These are phyloP conservation scores for Pelvicachromis taeniatus DNA, from an alignment of 2,113 vertebrate genomes.

Conservation along the genomic window DNA sequence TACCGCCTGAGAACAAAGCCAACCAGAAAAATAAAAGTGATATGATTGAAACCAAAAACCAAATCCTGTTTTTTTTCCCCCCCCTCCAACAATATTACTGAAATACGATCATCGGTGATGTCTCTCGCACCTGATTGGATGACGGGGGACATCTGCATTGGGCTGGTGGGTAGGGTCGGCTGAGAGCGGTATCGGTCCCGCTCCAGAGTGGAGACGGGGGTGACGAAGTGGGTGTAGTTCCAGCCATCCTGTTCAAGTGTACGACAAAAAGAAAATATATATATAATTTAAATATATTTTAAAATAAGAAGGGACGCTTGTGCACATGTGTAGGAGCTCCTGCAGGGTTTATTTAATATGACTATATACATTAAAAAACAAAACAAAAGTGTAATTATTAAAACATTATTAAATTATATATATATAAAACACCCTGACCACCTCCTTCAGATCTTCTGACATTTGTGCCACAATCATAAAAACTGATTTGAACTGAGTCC, in stretches of 20 bases:
- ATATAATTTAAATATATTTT: no score
- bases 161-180: slow-evolving; percentile 90
- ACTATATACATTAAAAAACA: neutral
- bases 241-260: slow-evolving; percentile 84
- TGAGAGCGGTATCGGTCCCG: slow-evolving; percentile 95
- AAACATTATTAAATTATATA: no score
- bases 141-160: slow-evolving; percentile 92
- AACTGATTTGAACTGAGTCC: neutral
- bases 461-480: no score
- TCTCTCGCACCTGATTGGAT: slow-evolving; percentile 87
- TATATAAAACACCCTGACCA: no score
- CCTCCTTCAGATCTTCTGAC: no score
- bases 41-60: neutral
- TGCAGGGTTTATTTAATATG: neutral
- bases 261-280: neutral
- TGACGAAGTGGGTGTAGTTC: slow-evolving; percentile 98
- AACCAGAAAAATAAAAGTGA: neutral
- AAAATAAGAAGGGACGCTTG: neutral
- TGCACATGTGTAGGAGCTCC: neutral
- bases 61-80: neutral
- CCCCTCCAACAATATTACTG: neutral
- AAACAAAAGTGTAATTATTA: neutral
- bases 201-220: slow-evolving; percentile 92
- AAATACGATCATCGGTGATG: neutral
- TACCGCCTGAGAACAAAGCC: slow-evolving; percentile 78